Evolutionary conservation across 1,140 invertebrate species (phyloP).

Genomic region (Brachionus manjavacas): DNA sequence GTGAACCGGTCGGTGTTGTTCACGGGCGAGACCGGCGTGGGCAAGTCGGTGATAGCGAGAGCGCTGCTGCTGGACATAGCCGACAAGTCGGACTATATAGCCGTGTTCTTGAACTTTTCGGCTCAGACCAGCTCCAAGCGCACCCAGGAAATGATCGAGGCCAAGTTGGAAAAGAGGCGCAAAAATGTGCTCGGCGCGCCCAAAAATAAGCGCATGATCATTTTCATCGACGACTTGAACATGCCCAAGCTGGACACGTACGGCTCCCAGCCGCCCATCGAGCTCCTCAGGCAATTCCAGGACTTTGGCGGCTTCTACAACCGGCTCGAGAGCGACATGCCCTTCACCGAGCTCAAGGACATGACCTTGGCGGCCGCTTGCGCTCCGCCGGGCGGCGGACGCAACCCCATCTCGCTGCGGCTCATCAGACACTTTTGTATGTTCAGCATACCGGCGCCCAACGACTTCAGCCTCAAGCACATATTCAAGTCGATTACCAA

Average conservation of each 20-base stretch:
- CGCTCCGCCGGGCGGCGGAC: slow-evolving; percentile 59
- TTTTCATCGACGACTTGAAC: slow-evolving; percentile 61
- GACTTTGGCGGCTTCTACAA: slow-evolving; percentile 79
- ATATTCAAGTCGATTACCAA: slow-evolving; percentile 66
- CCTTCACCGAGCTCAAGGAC: slow-evolving; percentile 70
- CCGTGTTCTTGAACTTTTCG: slow-evolving; percentile 76
- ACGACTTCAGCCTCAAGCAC: slow-evolving; percentile 56
- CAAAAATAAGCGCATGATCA: slow-evolving; percentile 53
- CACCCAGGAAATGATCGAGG: slow-evolving; percentile 59
- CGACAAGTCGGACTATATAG: slow-evolving; percentile 64
- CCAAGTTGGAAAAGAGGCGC: slow-evolving; percentile 58
- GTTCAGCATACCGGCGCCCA: slow-evolving; percentile 56
- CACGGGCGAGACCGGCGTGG: slow-evolving; percentile 62
- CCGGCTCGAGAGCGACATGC: slow-evolving; percentile 67
- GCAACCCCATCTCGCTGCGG: slow-evolving; percentile 55
- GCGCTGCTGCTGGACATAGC: slow-evolving; percentile 66
- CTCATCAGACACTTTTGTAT: slow-evolving; percentile 58
- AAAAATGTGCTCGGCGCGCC: slow-evolving; percentile 55
- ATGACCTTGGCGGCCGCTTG: slow-evolving; percentile 57
- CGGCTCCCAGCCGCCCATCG: slow-evolving; percentile 56
- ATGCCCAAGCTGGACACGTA: slow-evolving; percentile 59
- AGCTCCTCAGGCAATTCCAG: slow-evolving; percentile 67
- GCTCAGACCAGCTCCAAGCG: slow-evolving; percentile 73
- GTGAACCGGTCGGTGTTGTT: slow-evolving; percentile 64
- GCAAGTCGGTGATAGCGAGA: slow-evolving; percentile 76